Base-by-base conservation (phyloP, 2,888 invertebrate genomes). In the Phyllotreta cruciferae region DNA sequence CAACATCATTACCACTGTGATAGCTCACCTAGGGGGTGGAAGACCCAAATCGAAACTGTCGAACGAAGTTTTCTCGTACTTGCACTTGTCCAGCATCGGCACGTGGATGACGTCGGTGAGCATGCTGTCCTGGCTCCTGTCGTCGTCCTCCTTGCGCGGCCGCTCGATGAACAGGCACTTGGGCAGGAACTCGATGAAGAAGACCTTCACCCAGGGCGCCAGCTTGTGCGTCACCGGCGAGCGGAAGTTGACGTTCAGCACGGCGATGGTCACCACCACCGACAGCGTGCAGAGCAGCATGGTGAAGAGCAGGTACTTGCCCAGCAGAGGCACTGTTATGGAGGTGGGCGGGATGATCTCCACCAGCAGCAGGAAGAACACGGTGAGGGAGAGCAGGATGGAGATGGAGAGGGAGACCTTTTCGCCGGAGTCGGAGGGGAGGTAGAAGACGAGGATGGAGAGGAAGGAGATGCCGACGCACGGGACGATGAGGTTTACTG, bases 391-490 rank as follows among this genome's bases (percentile, higher is more conserved):
- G 60, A 96, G 89, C 67, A 96, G 86, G 80, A 96, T 95, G 71
- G 94, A 95, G 78, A 96, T 95, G 82, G 96, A 96, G 70, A 98
- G 88, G 67, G 97, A 96, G 75, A 98, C 95, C 82, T 98, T 98
- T 83, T 98, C 98, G 71, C 98, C 98, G 56, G 96, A 96, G 83
- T 98, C 97, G 70, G 96, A 95, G 64, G 98, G 98, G 74, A 98
- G 85, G 82, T 98, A 98, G 84, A 98, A 98, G 69, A 98, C 98
- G 68, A 99, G 86, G 64, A 98, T 95, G 72, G 97, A 97, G 69
- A 99, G 88, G 82, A 96, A 96, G 66, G 96, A 96, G 79, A 98
- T 97, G 71, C 96, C 96, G 68, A 98, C 94, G 80, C 97, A 98
- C 60, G 97, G 98, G 77, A 97, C 95, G 78, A 98, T 97, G 71